Base-by-base conservation (phyloP, 37 sponge, comb jelly and placozoan genomes). In the Crambe crambe region DNA sequence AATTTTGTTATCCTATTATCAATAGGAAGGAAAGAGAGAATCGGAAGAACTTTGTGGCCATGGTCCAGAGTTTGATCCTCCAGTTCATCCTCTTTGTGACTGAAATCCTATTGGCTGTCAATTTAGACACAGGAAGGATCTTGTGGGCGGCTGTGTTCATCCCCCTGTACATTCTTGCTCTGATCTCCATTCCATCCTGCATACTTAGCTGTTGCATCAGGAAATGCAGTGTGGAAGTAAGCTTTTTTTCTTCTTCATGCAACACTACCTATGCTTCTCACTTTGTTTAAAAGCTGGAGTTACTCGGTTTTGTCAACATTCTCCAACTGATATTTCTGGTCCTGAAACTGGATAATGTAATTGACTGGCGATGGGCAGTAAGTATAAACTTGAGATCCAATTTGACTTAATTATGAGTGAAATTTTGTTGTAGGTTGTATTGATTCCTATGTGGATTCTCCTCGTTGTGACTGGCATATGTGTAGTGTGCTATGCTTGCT, bases 271-370 rank as follows among this genome's bases (percentile, higher is more conserved):
- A 1, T 51, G 36, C 27, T 23, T 23, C 35, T 68, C 32, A 56
- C 74, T 73, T 51, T 73, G 15, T 40, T 31, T 34, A 23, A 27
- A 25, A 83, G 89, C 27, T 83, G 39, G 89, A 80, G 75, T 23
- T 73, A 18, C 42, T 89, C 42, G 64, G 58, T 1, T 80, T 92
- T 57, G 34, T 80, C 0, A 77, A 60, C 61, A 62, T 88, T 3
- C n/a, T 92, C 8, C 93, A 92, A 40, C 42, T 88, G 10, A 56
- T 92, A 32, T 85, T 92, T 35, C 67, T 92, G 2, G 89, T 82
- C 8, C 25, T 88, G 3, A 62, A 79, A 36, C 42, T 92, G 40
- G 93, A 92, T 41, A 63, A 47, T 2, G 65, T 83, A 1, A 62
- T 56, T 0, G 10, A 27, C 4, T 92, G 92, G 92, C 71, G 58